Conservation (phyloP, 2,113 vertebrate genomes). For the Bombycilla garrulus region DNA sequence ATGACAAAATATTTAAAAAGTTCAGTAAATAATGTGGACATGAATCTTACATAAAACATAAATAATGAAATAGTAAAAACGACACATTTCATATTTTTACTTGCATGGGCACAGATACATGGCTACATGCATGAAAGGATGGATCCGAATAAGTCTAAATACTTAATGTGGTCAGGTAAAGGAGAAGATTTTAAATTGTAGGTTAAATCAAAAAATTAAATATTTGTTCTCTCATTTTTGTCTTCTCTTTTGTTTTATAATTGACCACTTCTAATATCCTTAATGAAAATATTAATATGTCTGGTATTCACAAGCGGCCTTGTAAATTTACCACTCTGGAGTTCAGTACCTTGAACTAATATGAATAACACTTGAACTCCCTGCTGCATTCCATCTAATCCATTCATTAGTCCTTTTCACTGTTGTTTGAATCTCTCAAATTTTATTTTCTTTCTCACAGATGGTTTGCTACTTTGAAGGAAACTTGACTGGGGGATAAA, state of each 20-base stretch:
- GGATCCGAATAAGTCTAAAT: neutral
- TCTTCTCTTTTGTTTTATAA: neutral
- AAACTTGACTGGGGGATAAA: neutral
- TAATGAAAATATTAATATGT: neutral
- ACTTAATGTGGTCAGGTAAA: neutral
- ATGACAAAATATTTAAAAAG: neutral
- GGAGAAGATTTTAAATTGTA: neutral
- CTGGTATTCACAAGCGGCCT: neutral
- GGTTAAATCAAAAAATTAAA: neutral
- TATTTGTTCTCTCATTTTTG: neutral
- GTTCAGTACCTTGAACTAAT: neutral
- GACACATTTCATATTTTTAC: neutral
- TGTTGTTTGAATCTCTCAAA: neutral
- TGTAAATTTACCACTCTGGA: neutral
- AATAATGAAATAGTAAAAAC: neutral
- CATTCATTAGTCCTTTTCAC: neutral
- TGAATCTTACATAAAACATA: neutral
- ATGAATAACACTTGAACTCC: neutral
- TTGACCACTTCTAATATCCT: neutral
- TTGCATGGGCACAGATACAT: neutral
- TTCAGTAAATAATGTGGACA: neutral
- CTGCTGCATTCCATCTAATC: neutral
- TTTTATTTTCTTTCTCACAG: neutral
- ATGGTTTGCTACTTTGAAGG: neutral
- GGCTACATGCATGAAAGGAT: neutral